Conservation (phyloP, 2,797 vertebrate species). For the Acrossocheilus fasciatus region DNA sequence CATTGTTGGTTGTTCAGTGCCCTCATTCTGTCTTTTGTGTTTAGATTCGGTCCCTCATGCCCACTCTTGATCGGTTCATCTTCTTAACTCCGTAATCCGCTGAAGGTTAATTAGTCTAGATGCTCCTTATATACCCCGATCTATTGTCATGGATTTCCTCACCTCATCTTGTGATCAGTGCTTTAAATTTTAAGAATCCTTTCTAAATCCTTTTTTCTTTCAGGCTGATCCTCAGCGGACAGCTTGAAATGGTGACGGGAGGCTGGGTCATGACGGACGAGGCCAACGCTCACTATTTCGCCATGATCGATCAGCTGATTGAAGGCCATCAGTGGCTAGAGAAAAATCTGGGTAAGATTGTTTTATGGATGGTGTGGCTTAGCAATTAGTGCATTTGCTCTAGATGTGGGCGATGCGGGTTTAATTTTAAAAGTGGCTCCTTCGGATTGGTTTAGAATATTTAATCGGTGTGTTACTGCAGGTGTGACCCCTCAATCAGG, state of each 20-base stretch:
- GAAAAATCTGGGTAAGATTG: constrained; percentile 86
- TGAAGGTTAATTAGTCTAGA: constrained; percentile 23
- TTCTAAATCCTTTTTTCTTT: constrained; percentile 58
- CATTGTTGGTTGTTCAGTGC: neutral
- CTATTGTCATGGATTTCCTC: neutral
- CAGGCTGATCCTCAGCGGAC: constrained; percentile 83
- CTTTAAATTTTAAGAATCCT: constrained; percentile 14
- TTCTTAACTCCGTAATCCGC: constrained; percentile 8
- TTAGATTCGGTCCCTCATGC: neutral
- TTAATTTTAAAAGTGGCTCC: neutral
- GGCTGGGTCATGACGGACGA: constrained; percentile 99
- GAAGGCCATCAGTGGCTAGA: constrained; percentile 99
- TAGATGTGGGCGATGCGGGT: neutral
- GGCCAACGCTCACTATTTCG: constrained; percentile 95
- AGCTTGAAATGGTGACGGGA: constrained; percentile 95
- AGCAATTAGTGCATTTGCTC: neutral
- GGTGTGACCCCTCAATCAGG: constrained; percentile 87
- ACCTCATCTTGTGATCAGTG: constrained; percentile 52
- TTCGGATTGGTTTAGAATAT: neutral
- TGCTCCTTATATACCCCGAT: constrained; percentile 1
- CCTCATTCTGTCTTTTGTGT: neutral
- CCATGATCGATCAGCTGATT: constrained; percentile 97
- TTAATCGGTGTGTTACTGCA: constrained; percentile 60
- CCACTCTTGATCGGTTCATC: constrained; percentile 7
- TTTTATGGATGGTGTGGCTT: neutral